Base-by-base conservation (phyloP, 2,888 invertebrate species). In the Pristionchus entomophagus region DNA sequence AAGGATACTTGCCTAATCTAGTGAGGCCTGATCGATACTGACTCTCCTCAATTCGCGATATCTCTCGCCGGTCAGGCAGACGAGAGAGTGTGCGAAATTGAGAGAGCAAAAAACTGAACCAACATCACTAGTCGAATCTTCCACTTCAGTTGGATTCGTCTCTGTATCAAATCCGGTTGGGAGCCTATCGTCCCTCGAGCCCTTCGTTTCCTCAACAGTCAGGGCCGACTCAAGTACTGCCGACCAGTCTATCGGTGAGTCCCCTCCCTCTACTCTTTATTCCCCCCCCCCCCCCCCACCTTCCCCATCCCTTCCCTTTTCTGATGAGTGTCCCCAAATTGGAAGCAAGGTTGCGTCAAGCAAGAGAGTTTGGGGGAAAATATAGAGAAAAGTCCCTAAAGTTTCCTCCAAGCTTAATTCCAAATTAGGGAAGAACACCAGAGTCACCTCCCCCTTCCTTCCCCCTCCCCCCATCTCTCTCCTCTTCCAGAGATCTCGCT, bases 211-310 rank as follows among this genome's bases (percentile, higher is more conserved):
- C 95, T 97, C 14, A 96, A 96, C 89, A 95, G 95, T 29, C 96
- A 96, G 93, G 97, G 97, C 53, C 95, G 98, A 85, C 96, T 97
- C 96, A 98, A 98, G 94, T 98, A 96, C 94, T 96, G 96, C 2
- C 95, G 97, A 51, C 97, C 97, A 3, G 95, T 98, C 80, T 97
- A 97, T 92, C 89, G 93, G 90, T 88, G 35, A 38, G 62, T 29
- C 32, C 10, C 12, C 29, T n/a, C n/a, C 10, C 3, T 62, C 62
- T 12, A 12, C 32, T 8, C 3, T 62, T 29, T 32, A 29, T 62
- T 62, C n/a, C n/a, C n/a, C n/a, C n/a, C n/a, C n/a, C n/a, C n/a
- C n/a, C n/a, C n/a, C n/a, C 56, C 14, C 10, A 56, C 19, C 22
- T 22, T n/a, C 56, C 8, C 41, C 51, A 56, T 56, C 56, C 5